Base-by-base conservation (phyloP, 2,797 vertebrate genomes). In the Enteromius anoplus region DNA sequence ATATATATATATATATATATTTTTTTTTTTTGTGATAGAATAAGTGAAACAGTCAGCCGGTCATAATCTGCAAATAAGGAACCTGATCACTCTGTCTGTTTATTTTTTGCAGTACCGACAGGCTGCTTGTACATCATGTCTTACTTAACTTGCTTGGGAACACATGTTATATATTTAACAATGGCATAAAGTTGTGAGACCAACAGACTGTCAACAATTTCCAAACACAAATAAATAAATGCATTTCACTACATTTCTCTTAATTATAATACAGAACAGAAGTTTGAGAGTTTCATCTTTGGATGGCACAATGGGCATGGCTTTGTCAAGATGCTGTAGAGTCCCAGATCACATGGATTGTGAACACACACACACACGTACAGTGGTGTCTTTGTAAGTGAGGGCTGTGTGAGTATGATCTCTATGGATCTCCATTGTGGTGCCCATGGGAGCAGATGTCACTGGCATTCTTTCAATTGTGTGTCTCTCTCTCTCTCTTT, bases 361-460 rank as follows among this genome's bases (percentile, higher is more conserved):
- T 64, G 53, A 64, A 40, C 51, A 55, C 64, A 70, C 80, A 81
- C 58, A 65, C 60, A 77, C 51, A 78, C 37, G 53, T 75, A 87
- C 82, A 69, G 68, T 69, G 34, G 76, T 86, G 70, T 84, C 85
- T 86, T 71, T 91, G 85, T 21, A 78, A 83, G 85, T 85, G 80
- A 91, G 90, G 87, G 91, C 87, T 89, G 89, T 89, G 91, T 85
- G 89, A 91, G 89, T 91, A 88, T 88, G 91, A 93, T 92, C 87
- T 89, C 85, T 89, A 93, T 90, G 90, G 91, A 93, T 91, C 92
- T 93, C 91, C 88, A 94, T 93, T 94, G 93, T 94, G 88, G 87
- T 92, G 92, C 92, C 93, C 93, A 93, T 91, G 92, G 92, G 93
- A 94, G 92, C 93, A 94, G 93, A 95, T 95, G 94, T 94, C 93